Conservation (phyloP, 2,888 invertebrate genomes). For the Anorthoa munda region DNA sequence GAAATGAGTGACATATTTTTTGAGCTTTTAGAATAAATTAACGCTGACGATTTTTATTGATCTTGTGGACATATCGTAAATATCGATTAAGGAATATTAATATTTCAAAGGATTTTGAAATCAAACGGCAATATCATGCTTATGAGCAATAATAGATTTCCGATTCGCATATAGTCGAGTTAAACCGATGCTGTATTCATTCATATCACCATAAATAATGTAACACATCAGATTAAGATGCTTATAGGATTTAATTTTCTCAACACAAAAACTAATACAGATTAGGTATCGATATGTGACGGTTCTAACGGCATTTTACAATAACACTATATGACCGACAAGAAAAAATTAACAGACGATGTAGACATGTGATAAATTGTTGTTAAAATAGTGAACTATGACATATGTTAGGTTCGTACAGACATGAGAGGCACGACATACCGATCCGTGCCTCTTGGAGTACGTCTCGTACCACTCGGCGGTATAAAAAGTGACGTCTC, state of each 20-base stretch:
- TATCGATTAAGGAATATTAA: conserved; percentile 20
- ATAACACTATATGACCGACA: conserved; percentile 67
- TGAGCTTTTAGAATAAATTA: conserved; percentile 56
- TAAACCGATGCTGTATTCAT: neutral
- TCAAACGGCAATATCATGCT: conserved; percentile 18
- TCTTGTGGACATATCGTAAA: conserved; percentile 32
- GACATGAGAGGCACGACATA: conserved; percentile 77
- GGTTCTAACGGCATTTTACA: conserved; percentile 56
- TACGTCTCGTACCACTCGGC: conserved; percentile 56
- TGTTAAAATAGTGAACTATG: conserved; percentile 87
- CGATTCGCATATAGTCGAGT: conserved; percentile 4
- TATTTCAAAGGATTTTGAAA: conserved; percentile 36
- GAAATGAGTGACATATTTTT: conserved; percentile 59
- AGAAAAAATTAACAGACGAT: conserved; percentile 74
- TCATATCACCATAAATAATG: conserved; percentile 27
- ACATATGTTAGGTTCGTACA: conserved; percentile 77
- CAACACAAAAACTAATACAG: conserved; percentile 28
- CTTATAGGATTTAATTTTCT: conserved; percentile 18
- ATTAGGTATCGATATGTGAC: conserved; percentile 31
- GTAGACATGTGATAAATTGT: conserved; percentile 82
- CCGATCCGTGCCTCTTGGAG: conserved; percentile 69
- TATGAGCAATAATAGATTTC: neutral
- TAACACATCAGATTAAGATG: conserved; percentile 28
- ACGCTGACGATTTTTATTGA: conserved; percentile 44
- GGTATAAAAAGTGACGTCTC: conserved; percentile 85